phyloP scores from a whole-genome alignment of 1,140 invertebrate species.

The Elymnias hypermnestra region DNA sequence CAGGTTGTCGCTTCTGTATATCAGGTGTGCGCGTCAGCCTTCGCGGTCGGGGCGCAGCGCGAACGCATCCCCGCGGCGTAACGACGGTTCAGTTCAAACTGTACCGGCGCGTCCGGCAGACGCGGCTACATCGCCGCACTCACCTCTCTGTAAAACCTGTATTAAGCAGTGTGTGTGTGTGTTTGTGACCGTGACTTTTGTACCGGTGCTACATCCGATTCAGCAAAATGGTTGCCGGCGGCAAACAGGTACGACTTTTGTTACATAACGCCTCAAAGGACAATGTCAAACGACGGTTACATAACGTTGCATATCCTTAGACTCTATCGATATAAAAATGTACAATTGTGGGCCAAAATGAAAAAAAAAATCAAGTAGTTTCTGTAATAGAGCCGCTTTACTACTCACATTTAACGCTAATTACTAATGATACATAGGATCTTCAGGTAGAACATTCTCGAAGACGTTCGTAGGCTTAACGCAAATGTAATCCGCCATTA shows the following conservation, averaged over 20 bases:
- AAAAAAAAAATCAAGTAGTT: no score
- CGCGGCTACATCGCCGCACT: conserved; percentile 48
- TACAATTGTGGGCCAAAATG: no score
- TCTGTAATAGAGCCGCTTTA: no score
- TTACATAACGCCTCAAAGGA: conserved; percentile 28
- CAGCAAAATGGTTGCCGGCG: conserved; percentile 65
- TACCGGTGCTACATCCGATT: conserved; percentile 40
- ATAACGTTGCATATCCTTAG: conserved; percentile 1
- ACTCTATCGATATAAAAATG: neutral
- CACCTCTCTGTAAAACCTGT: conserved; percentile 21
- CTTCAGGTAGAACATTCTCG: neutral
- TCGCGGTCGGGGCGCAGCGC: conserved; percentile 49
- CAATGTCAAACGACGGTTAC: conserved; percentile 4
- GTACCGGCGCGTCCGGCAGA: conserved; percentile 63
- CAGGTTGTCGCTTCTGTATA: conserved; percentile 2
- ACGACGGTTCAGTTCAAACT: conserved; percentile 62
- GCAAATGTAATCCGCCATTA: conserved; percentile 9
- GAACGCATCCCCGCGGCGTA: conserved; percentile 52
- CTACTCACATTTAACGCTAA: neutral
- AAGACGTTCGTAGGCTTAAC: neutral
- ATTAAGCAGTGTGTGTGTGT: conserved; percentile 38
- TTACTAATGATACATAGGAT: neutral
- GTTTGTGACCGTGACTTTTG: conserved; percentile 48
- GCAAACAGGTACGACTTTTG: conserved; percentile 55
- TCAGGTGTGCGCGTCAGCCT: conserved; percentile 48